phyloP scores from a whole-genome alignment of 2,888 invertebrate genomes.

The Eustalomyia histrio region DNA sequence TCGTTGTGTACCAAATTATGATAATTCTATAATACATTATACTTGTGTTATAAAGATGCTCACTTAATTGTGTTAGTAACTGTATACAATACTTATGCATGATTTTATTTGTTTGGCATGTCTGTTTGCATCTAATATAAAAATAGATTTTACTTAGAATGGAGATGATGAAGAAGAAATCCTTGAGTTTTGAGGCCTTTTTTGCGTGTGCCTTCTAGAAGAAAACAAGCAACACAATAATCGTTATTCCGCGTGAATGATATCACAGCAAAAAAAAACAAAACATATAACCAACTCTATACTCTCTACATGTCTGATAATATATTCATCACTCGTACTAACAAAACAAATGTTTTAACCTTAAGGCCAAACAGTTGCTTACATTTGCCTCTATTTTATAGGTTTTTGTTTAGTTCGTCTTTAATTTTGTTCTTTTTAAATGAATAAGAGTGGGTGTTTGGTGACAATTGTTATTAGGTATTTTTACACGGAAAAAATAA shows the following conservation, averaged over 20 bases:
- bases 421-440: slow-evolving; percentile 5
- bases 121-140: neutral
- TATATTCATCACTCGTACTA: slow-evolving; percentile 55
- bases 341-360: slow-evolving; percentile 33
- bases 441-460: slow-evolving; percentile 26
- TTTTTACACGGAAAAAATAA: too few species aligned
- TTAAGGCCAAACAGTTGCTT: slow-evolving; percentile 49
- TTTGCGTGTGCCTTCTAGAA: neutral
- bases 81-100: neutral
- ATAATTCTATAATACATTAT: too few species aligned
- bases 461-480: slow-evolving; percentile 46
- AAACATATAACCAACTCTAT: slow-evolving; percentile 2
- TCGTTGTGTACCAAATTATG: too few species aligned
- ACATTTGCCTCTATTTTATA: slow-evolving; percentile 42
- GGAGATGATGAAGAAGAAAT: slow-evolving; percentile 1
- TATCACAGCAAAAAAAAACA: slow-evolving; percentile 18
- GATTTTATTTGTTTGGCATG: neutral
- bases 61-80: neutral
- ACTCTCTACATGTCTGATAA: slow-evolving; percentile 22
- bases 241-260: slow-evolving; percentile 53
- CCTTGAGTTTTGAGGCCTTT: slow-evolving; percentile 23
- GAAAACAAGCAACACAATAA: slow-evolving; percentile 34
- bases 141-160: neutral
- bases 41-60: too few species aligned
- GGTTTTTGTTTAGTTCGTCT: neutral